Evolutionary conservation across 2,113 vertebrate species (phyloP).

Genomic region (Microcebus griseorufus): DNA sequence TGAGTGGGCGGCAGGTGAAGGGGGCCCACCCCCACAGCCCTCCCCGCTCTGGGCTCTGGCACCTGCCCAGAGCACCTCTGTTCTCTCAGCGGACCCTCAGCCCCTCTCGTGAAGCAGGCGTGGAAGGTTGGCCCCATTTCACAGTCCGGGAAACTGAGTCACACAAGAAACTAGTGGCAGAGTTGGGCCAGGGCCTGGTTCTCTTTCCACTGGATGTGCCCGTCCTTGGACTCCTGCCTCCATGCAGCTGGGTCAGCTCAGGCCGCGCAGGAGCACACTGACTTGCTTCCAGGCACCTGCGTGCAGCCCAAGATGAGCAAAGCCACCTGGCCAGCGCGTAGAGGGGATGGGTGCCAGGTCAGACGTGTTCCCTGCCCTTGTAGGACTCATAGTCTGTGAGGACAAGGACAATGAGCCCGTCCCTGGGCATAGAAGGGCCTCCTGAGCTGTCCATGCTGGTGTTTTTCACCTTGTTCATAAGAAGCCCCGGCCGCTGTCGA

Average conservation of each 20-base stretch:
- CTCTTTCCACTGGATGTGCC: neutral
- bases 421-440: accelerated
- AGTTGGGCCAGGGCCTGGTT: neutral
- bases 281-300: neutral
- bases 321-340: accelerated
- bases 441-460: neutral
- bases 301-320: neutral
- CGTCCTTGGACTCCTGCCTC: neutral
- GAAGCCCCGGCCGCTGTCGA: neutral
- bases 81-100: neutral
- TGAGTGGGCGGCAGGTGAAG: neutral
- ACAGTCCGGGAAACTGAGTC: neutral
- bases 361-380: neutral
- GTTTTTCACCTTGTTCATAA: neutral
- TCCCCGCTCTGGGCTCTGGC: too few relatives aligned
- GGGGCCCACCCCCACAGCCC: neutral
- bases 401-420: neutral
- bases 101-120: accelerated
- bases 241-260: neutral
- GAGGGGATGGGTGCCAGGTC: neutral
- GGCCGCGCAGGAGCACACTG: neutral
- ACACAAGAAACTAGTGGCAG: neutral
- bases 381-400: neutral
- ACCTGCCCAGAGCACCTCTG: neutral
- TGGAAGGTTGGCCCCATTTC: neutral